Percentiles rank a stretch among this genome's conserved stretches.
phyloP scores from a whole-genome alignment of 1,140 invertebrate genomes.

The Chrysopa pallens region DNA sequence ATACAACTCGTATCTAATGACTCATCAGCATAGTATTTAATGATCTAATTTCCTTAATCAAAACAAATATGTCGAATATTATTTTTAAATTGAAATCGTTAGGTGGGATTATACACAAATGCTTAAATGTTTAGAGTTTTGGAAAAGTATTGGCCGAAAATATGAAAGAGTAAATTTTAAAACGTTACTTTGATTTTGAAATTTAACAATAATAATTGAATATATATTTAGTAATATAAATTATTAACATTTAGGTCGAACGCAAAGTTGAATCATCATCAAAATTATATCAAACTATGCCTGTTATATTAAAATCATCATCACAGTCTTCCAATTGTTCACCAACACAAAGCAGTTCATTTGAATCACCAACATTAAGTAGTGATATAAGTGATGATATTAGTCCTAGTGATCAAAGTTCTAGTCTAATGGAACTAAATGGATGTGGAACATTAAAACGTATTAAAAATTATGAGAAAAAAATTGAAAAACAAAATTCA shows the following conservation, averaged over 20 bases:
- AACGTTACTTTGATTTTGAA: too few species aligned
- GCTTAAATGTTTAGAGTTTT: too few species aligned
- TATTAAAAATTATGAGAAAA: slow-evolving; percentile 11
- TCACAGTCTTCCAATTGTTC: slow-evolving; percentile 19
- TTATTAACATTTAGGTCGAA: slow-evolving; percentile 27
- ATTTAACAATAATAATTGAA: too few species aligned
- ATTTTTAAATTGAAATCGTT: too few species aligned
- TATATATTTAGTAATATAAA: too few species aligned
- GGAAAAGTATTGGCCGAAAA: too few species aligned
- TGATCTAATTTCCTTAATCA: too few species aligned
- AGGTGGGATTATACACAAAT: too few species aligned
- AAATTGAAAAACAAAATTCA: slow-evolving; percentile 5
- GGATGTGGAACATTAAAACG: slow-evolving; percentile 7
- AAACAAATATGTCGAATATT: too few species aligned
- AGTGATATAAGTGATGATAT: slow-evolving; percentile 10
- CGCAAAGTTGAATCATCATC: slow-evolving; percentile 40
- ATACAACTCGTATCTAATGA: too few species aligned
- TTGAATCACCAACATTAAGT: slow-evolving; percentile 12
- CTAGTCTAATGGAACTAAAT: slow-evolving; percentile 5
- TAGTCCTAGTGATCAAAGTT: slow-evolving; percentile 3
- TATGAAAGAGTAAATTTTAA: too few species aligned
- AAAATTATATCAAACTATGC: slow-evolving; percentile 55
- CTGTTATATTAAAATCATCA: slow-evolving; percentile 35
- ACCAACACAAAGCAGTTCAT: slow-evolving; percentile 12
- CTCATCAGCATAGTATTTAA: too few species aligned